These are phyloP conservation scores for Paracanthobrama guichenoti DNA, from an alignment of 2,113 vertebrate genomes.

Conservation along the genomic window DNA sequence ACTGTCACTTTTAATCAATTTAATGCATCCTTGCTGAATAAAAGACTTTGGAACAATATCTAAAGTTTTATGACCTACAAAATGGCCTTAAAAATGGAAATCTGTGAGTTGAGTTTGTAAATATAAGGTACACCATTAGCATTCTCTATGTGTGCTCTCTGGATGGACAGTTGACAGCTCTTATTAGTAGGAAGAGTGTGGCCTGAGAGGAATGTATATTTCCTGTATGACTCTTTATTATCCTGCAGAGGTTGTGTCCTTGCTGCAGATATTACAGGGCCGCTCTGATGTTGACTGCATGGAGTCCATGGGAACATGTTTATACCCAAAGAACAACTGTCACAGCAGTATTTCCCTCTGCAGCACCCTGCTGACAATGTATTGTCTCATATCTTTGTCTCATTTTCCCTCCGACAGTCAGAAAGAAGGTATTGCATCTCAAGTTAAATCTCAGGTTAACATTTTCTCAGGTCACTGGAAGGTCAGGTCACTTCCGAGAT, in stretches of 20 bases:
- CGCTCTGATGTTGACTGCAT: constrained; percentile 34
- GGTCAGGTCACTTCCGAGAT: neutral
- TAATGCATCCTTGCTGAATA: neutral
- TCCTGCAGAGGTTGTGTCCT: constrained; percentile 23
- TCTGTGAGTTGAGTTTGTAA: neutral
- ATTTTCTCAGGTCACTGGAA: neutral
- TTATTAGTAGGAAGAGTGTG: constrained; percentile 47
- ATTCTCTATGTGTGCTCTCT: constrained; percentile 6
- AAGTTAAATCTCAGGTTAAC: constrained; percentile 1
- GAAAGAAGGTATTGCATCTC: neutral
- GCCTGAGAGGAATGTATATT: constrained; percentile 55
- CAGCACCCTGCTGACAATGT: constrained; percentile 13
- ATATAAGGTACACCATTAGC: neutral
- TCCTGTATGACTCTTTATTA: constrained; percentile 20
- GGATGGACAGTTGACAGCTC: neutral
- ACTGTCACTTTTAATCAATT: neutral
- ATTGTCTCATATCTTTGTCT: neutral
- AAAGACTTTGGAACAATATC: neutral
- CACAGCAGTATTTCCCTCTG: constrained; percentile 15
- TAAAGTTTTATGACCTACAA: neutral
- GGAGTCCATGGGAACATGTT: constrained; percentile 1
- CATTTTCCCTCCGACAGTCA: neutral
- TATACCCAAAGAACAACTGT: constrained; percentile 22
- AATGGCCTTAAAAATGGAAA: neutral
- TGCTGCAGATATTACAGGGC: neutral